These are phyloP conservation scores for Acanthopleura granulata DNA, from an alignment of 2,888 invertebrate species.

Conservation along the genomic window DNA sequence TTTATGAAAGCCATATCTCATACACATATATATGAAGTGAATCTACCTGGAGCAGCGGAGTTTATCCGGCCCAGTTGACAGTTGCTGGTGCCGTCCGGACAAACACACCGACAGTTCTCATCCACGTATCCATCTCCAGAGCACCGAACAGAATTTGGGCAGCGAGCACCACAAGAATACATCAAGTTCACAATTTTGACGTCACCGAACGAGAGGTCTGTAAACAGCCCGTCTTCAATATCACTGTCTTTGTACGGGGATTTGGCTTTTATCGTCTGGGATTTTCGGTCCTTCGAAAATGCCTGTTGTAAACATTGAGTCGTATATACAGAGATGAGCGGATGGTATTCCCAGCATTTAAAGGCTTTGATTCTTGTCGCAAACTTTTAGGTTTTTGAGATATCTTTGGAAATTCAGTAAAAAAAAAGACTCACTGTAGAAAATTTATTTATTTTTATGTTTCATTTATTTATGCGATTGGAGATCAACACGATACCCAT, in stretches of 20 bases:
- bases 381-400: no score
- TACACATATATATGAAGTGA: no score
- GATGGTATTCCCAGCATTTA: no score
- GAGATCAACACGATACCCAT: no score
- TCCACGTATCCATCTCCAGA: constrained; percentile 46
- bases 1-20: no score
- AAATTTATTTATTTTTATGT: no score
- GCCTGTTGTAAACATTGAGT: constrained; percentile 38
- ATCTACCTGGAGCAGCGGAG: no score
- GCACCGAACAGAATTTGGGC: constrained; percentile 45
- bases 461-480: no score
- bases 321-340: no score
- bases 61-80: constrained; percentile 35
- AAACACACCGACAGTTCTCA: constrained; percentile 60
- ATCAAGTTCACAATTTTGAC: constrained; percentile 57
- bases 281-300: constrained; percentile 53
- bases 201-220: constrained; percentile 57
- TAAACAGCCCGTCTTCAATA: constrained; percentile 55
- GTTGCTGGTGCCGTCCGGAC: constrained; percentile 51
- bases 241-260: constrained; percentile 40
- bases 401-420: no score
- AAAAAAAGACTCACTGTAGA: no score
- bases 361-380: no score
- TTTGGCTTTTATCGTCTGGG: constrained; percentile 52
- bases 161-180: constrained; percentile 55